Conservation (phyloP, 2,113 vertebrate genomes). For the Aldabrachelys gigantea region DNA sequence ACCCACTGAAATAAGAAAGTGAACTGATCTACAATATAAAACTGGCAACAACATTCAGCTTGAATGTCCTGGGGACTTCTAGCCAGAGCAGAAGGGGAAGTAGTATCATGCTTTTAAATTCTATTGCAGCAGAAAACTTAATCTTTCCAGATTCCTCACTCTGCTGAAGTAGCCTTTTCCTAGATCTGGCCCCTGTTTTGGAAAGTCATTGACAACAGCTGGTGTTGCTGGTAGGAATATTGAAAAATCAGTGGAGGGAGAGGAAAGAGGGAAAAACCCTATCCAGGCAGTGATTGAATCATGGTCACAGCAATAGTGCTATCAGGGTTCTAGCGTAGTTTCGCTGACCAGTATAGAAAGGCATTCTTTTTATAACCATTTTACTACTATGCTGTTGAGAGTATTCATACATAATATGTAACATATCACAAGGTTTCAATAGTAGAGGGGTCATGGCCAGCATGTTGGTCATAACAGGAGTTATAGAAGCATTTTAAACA, state of each 20-base stretch:
- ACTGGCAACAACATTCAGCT: not conserved
- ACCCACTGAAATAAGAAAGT: not conserved
- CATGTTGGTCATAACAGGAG: not conserved
- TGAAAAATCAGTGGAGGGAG: not conserved
- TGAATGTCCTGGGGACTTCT: not conserved
- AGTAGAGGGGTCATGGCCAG: not conserved
- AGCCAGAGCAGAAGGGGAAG: not conserved
- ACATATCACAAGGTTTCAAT: not conserved
- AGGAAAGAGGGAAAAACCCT: not conserved
- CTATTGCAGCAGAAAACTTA: not conserved
- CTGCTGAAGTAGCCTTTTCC: not conserved
- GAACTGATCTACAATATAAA: not conserved
- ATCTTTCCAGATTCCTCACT: not conserved
- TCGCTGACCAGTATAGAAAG: not conserved
- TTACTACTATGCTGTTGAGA: not conserved
- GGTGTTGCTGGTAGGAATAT: not conserved
- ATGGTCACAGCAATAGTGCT: not conserved
- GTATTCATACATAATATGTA: not conserved
- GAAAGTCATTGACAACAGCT: not conserved
- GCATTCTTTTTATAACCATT: not conserved
- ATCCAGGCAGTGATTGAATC: not conserved
- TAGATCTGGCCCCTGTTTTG: not conserved
- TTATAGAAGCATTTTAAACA: not conserved
- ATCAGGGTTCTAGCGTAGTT: not conserved
- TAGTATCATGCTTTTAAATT: not conserved